Evolutionary conservation across 2,113 vertebrate genomes (phyloP).

Genomic region (Notechis scutatus): DNA sequence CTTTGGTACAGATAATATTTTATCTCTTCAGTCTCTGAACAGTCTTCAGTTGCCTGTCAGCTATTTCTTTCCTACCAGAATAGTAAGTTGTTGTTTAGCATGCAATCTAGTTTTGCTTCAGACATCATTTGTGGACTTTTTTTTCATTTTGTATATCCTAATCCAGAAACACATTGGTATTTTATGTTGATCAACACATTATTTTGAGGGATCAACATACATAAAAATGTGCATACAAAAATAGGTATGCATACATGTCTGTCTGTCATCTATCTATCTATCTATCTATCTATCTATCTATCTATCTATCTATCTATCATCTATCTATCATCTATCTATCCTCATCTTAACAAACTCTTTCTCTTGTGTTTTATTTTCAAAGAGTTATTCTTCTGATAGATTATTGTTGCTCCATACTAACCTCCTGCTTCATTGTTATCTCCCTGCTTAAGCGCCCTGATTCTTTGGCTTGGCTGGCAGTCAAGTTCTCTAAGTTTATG

Average conservation of each 20-base stretch:
- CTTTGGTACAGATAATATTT: not conserved
- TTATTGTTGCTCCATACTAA: not conserved
- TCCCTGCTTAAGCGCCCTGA: not conserved
- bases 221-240: not conserved
- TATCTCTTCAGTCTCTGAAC: not conserved
- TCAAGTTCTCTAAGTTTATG: not conserved
- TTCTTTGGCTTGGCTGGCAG: not conserved
- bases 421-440: not conserved
- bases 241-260: too few relatives aligned
- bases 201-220: not conserved
- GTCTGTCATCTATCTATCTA: not conserved
- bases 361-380: not conserved
- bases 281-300: not conserved
- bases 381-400: not conserved
- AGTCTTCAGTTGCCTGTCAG: not conserved
- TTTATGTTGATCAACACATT: not conserved
- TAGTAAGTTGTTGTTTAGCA: not conserved
- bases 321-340: not conserved
- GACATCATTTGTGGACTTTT: not conserved
- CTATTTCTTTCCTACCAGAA: not conserved
- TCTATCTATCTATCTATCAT: not conserved
- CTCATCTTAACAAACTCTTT: not conserved
- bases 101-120: not conserved
- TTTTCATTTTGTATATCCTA: not conserved
- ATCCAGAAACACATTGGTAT: not conserved